These are phyloP conservation scores for Knipowitschia caucasica DNA, from an alignment of 2,797 vertebrate genomes.

Conservation along the genomic window DNA sequence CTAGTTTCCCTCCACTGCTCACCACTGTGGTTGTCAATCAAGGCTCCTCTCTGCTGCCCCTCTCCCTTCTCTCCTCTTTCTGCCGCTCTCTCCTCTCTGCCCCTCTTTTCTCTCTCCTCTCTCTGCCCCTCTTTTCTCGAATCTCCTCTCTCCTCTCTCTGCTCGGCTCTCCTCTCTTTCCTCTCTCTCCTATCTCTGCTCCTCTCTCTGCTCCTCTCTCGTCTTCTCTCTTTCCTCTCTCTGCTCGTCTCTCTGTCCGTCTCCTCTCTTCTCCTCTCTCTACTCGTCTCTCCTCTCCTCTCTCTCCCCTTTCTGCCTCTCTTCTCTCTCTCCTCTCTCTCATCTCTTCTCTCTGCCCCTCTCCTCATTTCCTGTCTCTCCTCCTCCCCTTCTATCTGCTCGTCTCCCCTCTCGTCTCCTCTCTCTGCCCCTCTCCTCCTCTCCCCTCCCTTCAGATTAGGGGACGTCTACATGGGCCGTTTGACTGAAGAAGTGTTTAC, in stretches of 20 bases:
- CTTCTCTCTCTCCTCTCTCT: neutral
- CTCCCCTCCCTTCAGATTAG: constrained; percentile 20
- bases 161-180: too few species aligned
- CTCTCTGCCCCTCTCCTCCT: neutral
- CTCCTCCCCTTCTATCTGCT: constrained; percentile 25
- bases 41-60: neutral
- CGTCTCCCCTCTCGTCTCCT: too few species aligned
- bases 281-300: too few species aligned
- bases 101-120: neutral
- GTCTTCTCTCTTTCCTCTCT: too few species aligned
- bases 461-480: constrained; percentile 15
- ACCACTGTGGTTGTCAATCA: constrained; percentile 42
- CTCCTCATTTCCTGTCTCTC: neutral
- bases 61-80: too few species aligned
- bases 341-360: too few species aligned
- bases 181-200: too few species aligned
- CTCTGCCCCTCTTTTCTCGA: too few species aligned
- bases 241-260: too few species aligned
- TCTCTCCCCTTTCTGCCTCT: neutral
- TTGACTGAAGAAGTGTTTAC: constrained; percentile 11
- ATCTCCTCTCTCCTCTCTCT: too few species aligned
- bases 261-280: too few species aligned
- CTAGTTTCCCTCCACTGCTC: constrained; percentile 39
- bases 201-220: too few species aligned
- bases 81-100: neutral